Evolutionary conservation across 2,888 invertebrate species (phyloP), one percentile per base, ranked within the genome.

Genomic region (Julus scanicus): DNA sequence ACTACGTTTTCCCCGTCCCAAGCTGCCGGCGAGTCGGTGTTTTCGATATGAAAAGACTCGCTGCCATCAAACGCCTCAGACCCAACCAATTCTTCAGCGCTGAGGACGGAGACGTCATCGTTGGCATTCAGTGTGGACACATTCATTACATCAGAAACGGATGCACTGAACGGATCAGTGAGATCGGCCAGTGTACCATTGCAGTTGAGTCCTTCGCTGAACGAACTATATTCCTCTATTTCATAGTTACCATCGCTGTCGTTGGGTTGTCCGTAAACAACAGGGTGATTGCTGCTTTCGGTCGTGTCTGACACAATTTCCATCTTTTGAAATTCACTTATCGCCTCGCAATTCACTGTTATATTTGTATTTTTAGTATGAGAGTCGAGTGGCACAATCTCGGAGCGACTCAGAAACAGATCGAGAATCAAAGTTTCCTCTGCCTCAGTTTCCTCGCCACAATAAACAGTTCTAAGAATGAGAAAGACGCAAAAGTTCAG

Each of bases 121-220:
- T 53, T 86, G 86, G 86, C 86, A 20, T 86, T 86, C 37, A 86
- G 20, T 29, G 86, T 86, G 20, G 86, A 86, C 48, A 86, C 86
- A 29, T 86, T 86, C 49, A 86, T 49, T 1, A n/a, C 37, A 29
- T 86, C 86, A 17, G 53, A 53, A 11, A 49, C 9, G n/a, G 86
- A 86, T 2, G 53, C 37, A 49, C 86, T 86, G 86, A 86, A 86
- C 37, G 86, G 86, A 49, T 86, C 86, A 13, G 86, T 86, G 53
- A 86, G 49, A 49, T 86, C 86, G 15, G 86, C 49, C n/a, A 86
- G 86, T 20, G 86, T 86, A 29, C 86, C 86, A n/a, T 37, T 86
- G n/a, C 53, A 53, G 49, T 44, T 48, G 84, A 84, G 17, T 9
- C 40, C 44, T 17, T 84, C 84, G 84, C 84, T 84, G 39, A 44